Conservation (phyloP, 2,888 invertebrate genomes). For the Drosophila affinis region DNA sequence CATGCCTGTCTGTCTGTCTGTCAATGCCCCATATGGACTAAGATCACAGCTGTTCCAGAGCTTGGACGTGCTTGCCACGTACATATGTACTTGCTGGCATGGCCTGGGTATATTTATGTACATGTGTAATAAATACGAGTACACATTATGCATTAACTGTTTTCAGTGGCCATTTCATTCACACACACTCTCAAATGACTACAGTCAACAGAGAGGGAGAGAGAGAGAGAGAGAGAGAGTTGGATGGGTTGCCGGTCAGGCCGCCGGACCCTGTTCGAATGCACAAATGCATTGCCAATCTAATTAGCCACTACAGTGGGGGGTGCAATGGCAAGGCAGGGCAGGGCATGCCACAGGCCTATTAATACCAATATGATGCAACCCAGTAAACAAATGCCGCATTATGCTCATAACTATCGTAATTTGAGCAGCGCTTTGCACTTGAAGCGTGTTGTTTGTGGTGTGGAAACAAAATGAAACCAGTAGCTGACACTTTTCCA, state of each 20-base stretch:
- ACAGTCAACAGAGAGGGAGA: slow-evolving; percentile 30
- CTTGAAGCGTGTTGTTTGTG: slow-evolving; percentile 65
- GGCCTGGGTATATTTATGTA: slow-evolving; percentile 10
- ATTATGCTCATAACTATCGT: slow-evolving; percentile 56
- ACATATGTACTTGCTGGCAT: slow-evolving; percentile 28
- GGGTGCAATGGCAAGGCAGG: neutral
- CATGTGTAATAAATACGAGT: slow-evolving; percentile 49
- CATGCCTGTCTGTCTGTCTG: slow-evolving; percentile 37
- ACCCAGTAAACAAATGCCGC: slow-evolving; percentile 63
- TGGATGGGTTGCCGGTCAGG: slow-evolving; percentile 10
- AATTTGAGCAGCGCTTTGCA: slow-evolving; percentile 66
- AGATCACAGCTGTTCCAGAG: slow-evolving; percentile 54
- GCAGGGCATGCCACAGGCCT: slow-evolving; percentile 18
- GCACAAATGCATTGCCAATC: slow-evolving; percentile 67
- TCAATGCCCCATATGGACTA: slow-evolving; percentile 65
- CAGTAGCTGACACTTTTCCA: slow-evolving; percentile 32
- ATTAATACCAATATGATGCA: slow-evolving; percentile 73
- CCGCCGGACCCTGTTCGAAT: slow-evolving; percentile 1
- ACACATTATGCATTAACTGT: slow-evolving; percentile 30
- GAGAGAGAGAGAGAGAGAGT: slow-evolving; percentile 24
- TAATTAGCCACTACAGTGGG: slow-evolving; percentile 61
- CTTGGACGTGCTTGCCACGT: slow-evolving; percentile 2
- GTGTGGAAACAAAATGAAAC: slow-evolving; percentile 64
- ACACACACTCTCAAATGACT: slow-evolving; percentile 44
- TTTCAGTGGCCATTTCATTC: slow-evolving; percentile 51